Conservation (phyloP, 2,113 vertebrate species). For the Prunella fulvescens region DNA sequence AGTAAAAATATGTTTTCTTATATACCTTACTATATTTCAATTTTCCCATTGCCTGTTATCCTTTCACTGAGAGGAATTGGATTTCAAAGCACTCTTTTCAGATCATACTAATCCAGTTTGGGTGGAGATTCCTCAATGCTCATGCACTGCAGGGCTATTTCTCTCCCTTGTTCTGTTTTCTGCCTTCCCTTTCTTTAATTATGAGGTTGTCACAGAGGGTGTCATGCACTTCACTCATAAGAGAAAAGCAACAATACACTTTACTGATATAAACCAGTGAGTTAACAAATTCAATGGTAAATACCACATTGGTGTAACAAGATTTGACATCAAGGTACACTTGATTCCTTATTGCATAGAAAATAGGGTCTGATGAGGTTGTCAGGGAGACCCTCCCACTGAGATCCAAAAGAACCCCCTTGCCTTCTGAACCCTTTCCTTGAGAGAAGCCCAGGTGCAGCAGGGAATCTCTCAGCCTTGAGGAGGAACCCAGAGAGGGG, state of each 20-base stretch:
- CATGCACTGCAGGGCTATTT: background rate
- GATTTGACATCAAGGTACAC: background rate
- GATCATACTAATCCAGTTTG: background rate
- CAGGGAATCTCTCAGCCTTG: background rate
- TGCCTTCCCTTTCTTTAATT: background rate
- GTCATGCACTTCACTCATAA: background rate
- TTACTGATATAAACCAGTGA: background rate
- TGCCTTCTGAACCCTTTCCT: background rate
- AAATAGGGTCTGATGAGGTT: background rate
- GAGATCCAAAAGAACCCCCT: background rate
- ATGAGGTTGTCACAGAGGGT: background rate
- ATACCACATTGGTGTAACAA: background rate
- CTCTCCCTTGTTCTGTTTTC: background rate
- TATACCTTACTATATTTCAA: background rate
- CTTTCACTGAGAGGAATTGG: background rate
- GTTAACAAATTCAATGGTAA: background rate
- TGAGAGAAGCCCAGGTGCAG: background rate
- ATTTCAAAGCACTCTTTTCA: background rate
- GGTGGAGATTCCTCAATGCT: background rate
- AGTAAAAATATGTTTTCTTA: background rate
- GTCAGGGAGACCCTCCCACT: background rate
- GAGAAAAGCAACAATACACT: background rate
- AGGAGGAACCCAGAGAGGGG: background rate
- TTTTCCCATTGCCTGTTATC: background rate
- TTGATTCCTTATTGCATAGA: background rate